Evolutionary conservation across 2,113 vertebrate species (phyloP).

Genomic region (mouse (Mus musculus)): DNA sequence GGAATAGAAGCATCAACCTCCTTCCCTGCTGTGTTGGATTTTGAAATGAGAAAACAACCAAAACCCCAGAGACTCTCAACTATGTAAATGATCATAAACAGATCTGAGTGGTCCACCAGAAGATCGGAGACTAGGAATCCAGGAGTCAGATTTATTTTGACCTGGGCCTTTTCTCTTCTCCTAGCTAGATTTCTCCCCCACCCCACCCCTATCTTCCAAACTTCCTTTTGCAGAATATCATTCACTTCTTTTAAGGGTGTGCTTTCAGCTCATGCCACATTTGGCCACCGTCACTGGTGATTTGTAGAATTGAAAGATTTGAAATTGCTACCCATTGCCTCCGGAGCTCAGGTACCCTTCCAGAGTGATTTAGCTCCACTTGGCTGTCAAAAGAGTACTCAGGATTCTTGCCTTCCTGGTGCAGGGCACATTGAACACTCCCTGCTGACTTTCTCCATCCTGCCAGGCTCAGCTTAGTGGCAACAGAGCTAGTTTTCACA

Average conservation of each 20-base stretch:
- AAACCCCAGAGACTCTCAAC: constrained; percentile 59
- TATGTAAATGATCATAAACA: constrained; percentile 76
- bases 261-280: background rate
- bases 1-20: constrained; percentile 39
- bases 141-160: constrained; percentile 76
- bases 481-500: background rate
- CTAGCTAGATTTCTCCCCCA: background rate
- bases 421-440: background rate
- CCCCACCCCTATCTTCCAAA: background rate
- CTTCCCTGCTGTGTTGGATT: constrained; percentile 75
- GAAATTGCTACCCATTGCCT: background rate
- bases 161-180: background rate
- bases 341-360: background rate
- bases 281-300: background rate
- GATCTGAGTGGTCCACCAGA: constrained; percentile 62
- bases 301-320: background rate
- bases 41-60: constrained; percentile 76
- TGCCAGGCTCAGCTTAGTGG: background rate
- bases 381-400: background rate
- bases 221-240: background rate
- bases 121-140: background rate
- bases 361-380: background rate
- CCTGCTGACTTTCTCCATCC: background rate
- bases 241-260: constrained; percentile 1
- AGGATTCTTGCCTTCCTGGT: background rate